Conservation (phyloP, 92 coral and sea anemone genomes). For the Palythoa caribaeorum region DNA sequence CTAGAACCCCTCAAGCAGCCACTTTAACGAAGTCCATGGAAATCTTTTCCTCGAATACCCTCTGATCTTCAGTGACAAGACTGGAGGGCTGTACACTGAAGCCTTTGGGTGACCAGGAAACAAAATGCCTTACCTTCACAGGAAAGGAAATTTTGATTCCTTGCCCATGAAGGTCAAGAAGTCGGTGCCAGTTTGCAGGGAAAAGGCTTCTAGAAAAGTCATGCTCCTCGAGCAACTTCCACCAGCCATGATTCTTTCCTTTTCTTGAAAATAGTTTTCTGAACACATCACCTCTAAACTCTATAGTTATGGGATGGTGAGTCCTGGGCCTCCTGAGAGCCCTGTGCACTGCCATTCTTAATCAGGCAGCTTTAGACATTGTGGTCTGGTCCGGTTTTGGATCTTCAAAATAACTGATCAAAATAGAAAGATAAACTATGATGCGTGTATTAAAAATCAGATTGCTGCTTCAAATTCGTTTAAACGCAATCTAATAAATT, state of each 20-base stretch:
- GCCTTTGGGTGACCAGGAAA: constrained; percentile 70
- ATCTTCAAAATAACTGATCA: background rate
- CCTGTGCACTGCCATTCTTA: constrained; percentile 46
- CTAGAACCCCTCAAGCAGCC: no score
- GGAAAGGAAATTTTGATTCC: constrained; percentile 61
- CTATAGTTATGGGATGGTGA: constrained; percentile 34
- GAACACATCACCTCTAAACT: constrained; percentile 63
- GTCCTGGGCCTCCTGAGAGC: constrained; percentile 44
- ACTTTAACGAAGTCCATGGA: no score
- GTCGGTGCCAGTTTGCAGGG: constrained; percentile 46
- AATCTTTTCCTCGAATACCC: no score
- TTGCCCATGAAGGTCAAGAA: constrained; percentile 70
- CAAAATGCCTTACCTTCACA: constrained; percentile 57
- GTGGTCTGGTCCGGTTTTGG: background rate
- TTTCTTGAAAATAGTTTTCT: constrained; percentile 43
- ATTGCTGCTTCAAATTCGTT: background rate
- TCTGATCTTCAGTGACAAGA: no score
- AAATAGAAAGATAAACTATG: background rate
- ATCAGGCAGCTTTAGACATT: constrained; percentile 18
- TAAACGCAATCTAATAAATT: background rate
- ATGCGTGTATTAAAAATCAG: no score
- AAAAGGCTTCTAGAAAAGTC: constrained; percentile 42
- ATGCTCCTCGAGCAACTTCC: constrained; percentile 49
- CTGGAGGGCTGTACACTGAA: no score
- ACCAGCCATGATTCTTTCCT: constrained; percentile 41